These are phyloP conservation scores for Benitochromis conjunctus DNA, from an alignment of 2,113 vertebrate species.

Conservation along the genomic window DNA sequence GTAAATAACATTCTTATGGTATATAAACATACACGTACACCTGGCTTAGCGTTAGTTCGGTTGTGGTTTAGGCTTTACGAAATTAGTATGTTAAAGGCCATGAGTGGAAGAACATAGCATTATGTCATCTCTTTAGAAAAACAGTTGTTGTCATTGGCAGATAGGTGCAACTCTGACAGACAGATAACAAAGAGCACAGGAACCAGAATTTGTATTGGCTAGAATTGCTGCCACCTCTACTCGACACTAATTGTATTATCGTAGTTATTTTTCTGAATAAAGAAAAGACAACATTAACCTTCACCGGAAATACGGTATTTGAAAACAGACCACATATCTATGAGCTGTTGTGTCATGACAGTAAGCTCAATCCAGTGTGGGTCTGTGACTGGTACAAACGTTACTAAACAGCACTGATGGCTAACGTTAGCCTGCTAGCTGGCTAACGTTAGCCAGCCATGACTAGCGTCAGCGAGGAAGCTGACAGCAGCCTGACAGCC, in stretches of 20 bases:
- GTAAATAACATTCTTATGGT: background rate
- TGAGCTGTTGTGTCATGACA: background rate
- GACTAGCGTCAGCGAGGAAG: conserved; percentile 65
- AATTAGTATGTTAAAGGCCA: background rate
- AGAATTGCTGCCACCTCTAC: background rate
- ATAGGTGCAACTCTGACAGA: background rate
- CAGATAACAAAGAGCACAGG: background rate
- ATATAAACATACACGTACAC: background rate
- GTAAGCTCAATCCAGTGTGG: background rate
- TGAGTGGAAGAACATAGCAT: background rate
- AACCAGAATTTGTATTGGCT: background rate
- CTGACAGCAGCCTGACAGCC: conserved; percentile 60
- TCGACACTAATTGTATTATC: background rate
- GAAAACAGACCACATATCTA: background rate
- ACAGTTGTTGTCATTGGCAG: background rate
- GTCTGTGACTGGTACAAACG: conserved; percentile 38
- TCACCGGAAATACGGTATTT: background rate
- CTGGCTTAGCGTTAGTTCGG: background rate
- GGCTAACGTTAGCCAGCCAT: conserved; percentile 57
- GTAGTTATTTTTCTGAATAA: background rate
- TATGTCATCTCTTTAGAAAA: background rate
- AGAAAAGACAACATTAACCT: too few species aligned
- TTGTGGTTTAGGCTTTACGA: background rate
- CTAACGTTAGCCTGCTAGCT: conserved; percentile 62
- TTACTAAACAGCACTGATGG: conserved; percentile 35